These are phyloP conservation scores for Mus spicilegus DNA, from an alignment of 2,113 vertebrate genomes.

Conservation along the genomic window DNA sequence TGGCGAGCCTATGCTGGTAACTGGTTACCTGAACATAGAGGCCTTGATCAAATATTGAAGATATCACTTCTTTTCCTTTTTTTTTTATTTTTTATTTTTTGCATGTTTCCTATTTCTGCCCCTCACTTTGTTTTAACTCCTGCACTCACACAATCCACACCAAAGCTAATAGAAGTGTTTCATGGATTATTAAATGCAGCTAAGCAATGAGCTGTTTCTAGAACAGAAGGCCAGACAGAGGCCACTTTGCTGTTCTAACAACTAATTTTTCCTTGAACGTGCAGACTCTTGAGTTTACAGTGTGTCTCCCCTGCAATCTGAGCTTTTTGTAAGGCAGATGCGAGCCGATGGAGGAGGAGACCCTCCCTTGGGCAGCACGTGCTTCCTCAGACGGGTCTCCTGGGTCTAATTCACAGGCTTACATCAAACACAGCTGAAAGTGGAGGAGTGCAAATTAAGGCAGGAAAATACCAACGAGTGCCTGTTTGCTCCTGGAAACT, in stretches of 20 bases:
- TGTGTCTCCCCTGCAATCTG: not conserved
- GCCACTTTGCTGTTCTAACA: constrained; percentile 65
- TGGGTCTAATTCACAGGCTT: not conserved
- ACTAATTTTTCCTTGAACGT: constrained; percentile 53
- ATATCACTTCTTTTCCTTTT: constrained; percentile 70
- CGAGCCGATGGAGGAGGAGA: not conserved
- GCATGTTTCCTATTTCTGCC: constrained; percentile 52
- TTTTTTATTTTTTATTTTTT: constrained; percentile 57
- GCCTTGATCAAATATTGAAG: constrained; percentile 79
- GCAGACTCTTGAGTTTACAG: not conserved
- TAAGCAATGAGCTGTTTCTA: constrained; percentile 66
- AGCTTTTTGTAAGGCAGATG: not conserved
- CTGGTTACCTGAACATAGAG: constrained; percentile 69
- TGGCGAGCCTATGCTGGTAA: constrained; percentile 27
- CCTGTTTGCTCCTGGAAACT: not conserved
- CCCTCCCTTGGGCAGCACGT: not conserved
- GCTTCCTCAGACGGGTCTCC: not conserved
- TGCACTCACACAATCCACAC: constrained; percentile 44
- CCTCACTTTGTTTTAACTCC: constrained; percentile 33
- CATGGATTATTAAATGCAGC: constrained; percentile 79
- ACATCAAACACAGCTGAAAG: not conserved
- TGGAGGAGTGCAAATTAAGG: not conserved
- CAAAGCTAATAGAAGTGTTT: constrained; percentile 73
- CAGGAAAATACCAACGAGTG: not conserved
- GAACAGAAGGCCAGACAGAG: constrained; percentile 71